phyloP scores from a whole-genome alignment of 2,888 invertebrate genomes.

The Eilema griseolum region DNA sequence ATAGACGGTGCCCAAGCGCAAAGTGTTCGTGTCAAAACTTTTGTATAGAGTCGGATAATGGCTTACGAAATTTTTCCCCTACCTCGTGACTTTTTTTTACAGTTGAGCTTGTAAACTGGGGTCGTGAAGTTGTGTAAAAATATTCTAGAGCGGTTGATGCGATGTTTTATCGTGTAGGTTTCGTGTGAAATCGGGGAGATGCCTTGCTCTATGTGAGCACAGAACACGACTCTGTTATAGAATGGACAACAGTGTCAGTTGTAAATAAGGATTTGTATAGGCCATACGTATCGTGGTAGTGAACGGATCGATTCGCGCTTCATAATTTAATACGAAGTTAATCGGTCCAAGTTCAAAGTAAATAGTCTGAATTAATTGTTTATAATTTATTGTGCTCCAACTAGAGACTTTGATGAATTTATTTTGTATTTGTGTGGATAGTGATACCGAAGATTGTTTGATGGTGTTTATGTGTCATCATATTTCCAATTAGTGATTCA shows the following conservation, averaged over 20 bases:
- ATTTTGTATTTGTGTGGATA: conserved; percentile 64
- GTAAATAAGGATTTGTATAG: conserved; percentile 87
- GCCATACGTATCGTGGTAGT: conserved; percentile 83
- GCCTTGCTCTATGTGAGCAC: conserved; percentile 77
- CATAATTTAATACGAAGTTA: conserved; percentile 63
- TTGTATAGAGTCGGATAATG: conserved; percentile 83
- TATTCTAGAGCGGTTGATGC: conserved; percentile 75
- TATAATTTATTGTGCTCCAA: conserved; percentile 68
- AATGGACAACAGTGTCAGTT: conserved; percentile 85
- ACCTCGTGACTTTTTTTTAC: conserved; percentile 84
- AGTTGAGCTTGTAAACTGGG: conserved; percentile 81
- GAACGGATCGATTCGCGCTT: conserved; percentile 67
- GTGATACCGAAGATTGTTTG: conserved; percentile 75
- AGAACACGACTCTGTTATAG: conserved; percentile 77
- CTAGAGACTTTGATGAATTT: conserved; percentile 75
- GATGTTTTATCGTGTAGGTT: conserved; percentile 72
- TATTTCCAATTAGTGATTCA: conserved; percentile 67
- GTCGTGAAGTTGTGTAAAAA: conserved; percentile 83
- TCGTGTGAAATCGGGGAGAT: conserved; percentile 73
- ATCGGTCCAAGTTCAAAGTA: conserved; percentile 57
- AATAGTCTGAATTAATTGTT: conserved; percentile 48
- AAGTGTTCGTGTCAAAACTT: conserved; percentile 86
- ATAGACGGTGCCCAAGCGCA: conserved; percentile 87
- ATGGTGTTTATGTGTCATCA: conserved; percentile 75
- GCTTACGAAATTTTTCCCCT: conserved; percentile 87